phyloP scores from a whole-genome alignment of 1,140 invertebrate species.

The Cardiocondyla obscurior region DNA sequence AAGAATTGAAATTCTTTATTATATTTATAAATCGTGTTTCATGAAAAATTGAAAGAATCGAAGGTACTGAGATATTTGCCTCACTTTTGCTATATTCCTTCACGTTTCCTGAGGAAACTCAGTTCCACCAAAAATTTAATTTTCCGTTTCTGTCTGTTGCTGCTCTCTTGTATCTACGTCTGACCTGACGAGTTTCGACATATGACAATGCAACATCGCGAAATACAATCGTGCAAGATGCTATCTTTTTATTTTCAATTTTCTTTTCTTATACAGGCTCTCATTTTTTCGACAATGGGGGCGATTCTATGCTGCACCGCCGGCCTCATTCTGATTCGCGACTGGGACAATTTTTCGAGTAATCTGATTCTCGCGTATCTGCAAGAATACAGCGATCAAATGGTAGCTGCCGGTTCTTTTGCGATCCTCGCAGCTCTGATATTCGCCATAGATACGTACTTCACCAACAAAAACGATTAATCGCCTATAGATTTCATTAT shows the following conservation, averaged over 20 bases:
- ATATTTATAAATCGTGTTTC: not conserved
- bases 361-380: slow-evolving; percentile 74
- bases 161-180: not conserved
- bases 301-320: slow-evolving; percentile 75
- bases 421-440: slow-evolving; percentile 74
- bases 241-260: not conserved
- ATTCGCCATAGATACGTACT: slow-evolving; percentile 75
- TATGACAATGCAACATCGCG: not conserved
- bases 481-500: not conserved
- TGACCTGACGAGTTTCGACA: not conserved
- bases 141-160: not conserved
- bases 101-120: not conserved
- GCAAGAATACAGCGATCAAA: slow-evolving; percentile 75
- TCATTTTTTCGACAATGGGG: slow-evolving; percentile 75
- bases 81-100: not conserved
- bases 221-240: not conserved
- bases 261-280: slow-evolving; percentile 74
- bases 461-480: slow-evolving; percentile 75
- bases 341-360: slow-evolving; percentile 74
- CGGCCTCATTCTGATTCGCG: slow-evolving; percentile 76
- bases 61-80: not conserved
- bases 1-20: not conserved
- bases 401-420: slow-evolving; percentile 76
- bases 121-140: not conserved
- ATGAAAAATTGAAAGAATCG: not conserved